Evolutionary conservation across 2,113 vertebrate genomes (phyloP), one percentile per base, ranked within the genome.

Genomic region (Herpetotheres cachinnans): DNA sequence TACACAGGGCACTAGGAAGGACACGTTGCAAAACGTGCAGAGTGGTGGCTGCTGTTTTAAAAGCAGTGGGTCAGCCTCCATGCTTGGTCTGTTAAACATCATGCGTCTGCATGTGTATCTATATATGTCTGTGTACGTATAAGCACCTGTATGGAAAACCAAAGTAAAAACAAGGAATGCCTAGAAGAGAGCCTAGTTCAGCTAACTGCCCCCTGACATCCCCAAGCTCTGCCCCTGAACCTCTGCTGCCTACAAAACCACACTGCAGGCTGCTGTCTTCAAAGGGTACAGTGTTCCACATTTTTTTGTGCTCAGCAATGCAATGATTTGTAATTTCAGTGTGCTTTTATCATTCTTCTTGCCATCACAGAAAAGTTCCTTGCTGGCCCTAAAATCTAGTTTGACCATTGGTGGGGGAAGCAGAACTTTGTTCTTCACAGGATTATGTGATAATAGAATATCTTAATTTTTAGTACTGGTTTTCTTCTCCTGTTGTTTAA

Each of bases 71-170:
- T 59, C 61, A 88, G 15, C 32, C 32, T 18, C 34, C 25, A 6
- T 1, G 38, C n/a, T 82, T 4, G 0, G 6, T 5, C 29, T 67
- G 66, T 29, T 56, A 46, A 70, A 63, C 13, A 36, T 1, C 0
- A 0, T 18, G 25, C 4, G 0, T 13, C 55, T 46, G 19, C 19
- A 29, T 2, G 10, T 20, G 12, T 14, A 59, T 20, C 36, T 49
- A 19, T 4, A 2, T 9, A 15, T 4, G 44, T 24, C 59, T 55
- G 8, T 11, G 38, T 18, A 25, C 1, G 0, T 15, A 8, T 7
- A 67, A 74, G 27, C 3, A 4, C 16, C n/a, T 24, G 6, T 17
- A 55, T 3, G 17, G 52, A 72, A 92, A 76, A 65, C 9, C 11
- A 76, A 76, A 85, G 40, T 6, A 58, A 80, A 77, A 83, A 0